phyloP scores from a whole-genome alignment of 2,113 vertebrate genomes.

The Tachysurus vachellii region DNA sequence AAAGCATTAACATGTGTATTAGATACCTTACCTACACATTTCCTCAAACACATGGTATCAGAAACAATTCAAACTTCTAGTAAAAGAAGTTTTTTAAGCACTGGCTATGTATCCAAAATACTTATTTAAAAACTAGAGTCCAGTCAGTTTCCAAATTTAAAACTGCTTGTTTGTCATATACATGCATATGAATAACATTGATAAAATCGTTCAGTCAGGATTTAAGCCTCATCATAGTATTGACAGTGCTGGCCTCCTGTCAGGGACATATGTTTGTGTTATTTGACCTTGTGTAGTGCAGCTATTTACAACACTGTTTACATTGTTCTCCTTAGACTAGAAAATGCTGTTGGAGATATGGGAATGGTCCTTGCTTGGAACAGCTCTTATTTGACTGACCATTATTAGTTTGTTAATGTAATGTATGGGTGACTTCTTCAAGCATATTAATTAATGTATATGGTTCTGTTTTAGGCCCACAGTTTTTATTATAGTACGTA shows the following conservation, averaged over 20 bases:
- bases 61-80: neutral
- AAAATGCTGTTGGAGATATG: neutral
- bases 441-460: neutral
- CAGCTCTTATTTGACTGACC: neutral
- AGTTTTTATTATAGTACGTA: too few relatives aligned
- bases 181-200: neutral
- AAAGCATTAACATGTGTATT: neutral
- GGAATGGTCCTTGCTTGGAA: neutral
- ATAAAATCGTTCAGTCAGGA: neutral
- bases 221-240: too few relatives aligned
- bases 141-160: neutral
- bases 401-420: neutral
- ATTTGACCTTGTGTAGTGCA: neutral
- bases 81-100: neutral
- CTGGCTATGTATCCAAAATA: neutral
- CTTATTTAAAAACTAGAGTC: neutral
- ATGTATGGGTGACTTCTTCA: neutral
- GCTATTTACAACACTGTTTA: neutral
- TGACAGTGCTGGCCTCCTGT: neutral
- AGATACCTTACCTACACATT: neutral
- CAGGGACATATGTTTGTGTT: neutral
- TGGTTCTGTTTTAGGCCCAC: neutral
- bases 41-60: neutral
- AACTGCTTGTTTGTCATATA: neutral
- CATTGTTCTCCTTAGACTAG: neutral